phyloP scores from a whole-genome alignment of 2,888 invertebrate genomes.

The Eledone cirrhosa region DNA sequence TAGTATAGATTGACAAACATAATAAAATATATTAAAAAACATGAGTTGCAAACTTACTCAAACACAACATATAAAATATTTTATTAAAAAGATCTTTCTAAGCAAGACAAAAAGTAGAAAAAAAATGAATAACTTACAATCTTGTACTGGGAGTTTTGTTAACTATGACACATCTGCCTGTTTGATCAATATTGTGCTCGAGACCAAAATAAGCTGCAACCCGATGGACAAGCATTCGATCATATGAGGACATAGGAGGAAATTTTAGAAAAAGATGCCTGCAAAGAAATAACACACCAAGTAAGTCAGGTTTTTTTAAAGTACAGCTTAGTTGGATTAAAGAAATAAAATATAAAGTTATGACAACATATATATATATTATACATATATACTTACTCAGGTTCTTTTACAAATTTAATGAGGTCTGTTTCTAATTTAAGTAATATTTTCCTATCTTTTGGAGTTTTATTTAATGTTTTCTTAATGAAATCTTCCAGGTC shows the following conservation, averaged over 20 bases:
- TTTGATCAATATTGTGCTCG: constrained; percentile 90
- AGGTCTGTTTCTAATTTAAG: constrained; percentile 89
- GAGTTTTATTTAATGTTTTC: constrained; percentile 89
- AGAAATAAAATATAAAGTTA: not conserved
- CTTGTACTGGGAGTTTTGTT: constrained; percentile 77
- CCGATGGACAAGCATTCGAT: constrained; percentile 94
- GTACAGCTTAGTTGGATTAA: not conserved
- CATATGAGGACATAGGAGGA: constrained; percentile 93
- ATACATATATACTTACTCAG: constrained; percentile 71
- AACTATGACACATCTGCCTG: constrained; percentile 79
- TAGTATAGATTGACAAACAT: too few species aligned
- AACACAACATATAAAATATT: not conserved
- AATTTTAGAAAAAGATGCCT: constrained; percentile 78
- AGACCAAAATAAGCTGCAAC: constrained; percentile 93
- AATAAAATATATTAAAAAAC: too few species aligned
- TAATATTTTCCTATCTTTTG: constrained; percentile 85
- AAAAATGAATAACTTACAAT: constrained; percentile 68
- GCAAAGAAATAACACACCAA: constrained; percentile 33
- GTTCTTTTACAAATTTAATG: constrained; percentile 83
- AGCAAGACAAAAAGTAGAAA: not conserved
- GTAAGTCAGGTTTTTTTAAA: not conserved
- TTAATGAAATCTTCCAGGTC: constrained; percentile 89
- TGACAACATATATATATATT: not conserved
- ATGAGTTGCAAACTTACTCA: too few species aligned
- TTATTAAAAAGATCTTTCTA: not conserved